Base-by-base conservation (phyloP, 2,797 vertebrate genomes). In the Lagodon rhomboides region DNA sequence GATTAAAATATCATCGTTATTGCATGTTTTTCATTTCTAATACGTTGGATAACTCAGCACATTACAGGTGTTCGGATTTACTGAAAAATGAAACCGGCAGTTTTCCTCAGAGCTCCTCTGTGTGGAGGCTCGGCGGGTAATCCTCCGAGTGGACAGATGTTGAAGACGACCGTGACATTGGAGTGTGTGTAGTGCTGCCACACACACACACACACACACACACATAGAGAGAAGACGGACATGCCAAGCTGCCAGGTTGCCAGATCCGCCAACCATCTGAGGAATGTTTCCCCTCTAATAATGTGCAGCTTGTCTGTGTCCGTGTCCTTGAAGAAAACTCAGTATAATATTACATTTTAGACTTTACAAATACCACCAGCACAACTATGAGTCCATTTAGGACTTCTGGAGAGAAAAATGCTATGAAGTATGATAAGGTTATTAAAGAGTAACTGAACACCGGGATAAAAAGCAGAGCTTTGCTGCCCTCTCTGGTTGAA, bases 251-350 rank as follows among this genome's bases (percentile, higher is more conserved):
- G 65, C 13, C 83, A 80, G 74, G 79, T 77, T 84, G 84, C 82
- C 86, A 91, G 79, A 90, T 83, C 79, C 78, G 83, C 65, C 79
- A 83, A 69, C 77, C 79, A 87, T 87, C 69, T 62, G 58, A 83
- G 83, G 90, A 92, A 93, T 91, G 90, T 73, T 82, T 92, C 87
- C 85, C 77, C 75, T 82, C 72, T 76, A 79, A 90, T 88, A 89
- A 86, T 70, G 85, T 76, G 78, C 43, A 58, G 83, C 82, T 85
- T 90, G 82, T 91, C 86, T 88, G 55, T 53, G 44, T 30, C 77
- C 56, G 71, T 43, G 67, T 79, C 84, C 70, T 4, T 75, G 49
- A 44, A 74, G 65, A 58, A 58, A 66, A 76, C 70, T 61, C 63
- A 27, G 81, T 77, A 20, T 79, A 53, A n/a, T 50, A 11, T 87